Evolutionary conservation across 2,888 invertebrate species (phyloP).

Genomic region (Crossocerus cetratus): DNA sequence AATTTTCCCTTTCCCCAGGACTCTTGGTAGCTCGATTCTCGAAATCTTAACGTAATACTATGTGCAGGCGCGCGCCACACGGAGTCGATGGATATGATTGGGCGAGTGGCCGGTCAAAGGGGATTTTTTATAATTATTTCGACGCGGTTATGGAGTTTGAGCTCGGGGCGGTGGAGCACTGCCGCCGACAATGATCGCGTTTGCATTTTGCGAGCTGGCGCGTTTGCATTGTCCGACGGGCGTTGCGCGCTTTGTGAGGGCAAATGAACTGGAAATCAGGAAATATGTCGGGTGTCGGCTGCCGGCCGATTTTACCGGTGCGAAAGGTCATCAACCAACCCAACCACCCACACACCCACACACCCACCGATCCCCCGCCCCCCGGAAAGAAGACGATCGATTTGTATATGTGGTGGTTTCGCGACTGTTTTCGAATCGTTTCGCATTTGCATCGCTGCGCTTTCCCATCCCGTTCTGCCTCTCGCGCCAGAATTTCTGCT

Average conservation of each 20-base stretch:
- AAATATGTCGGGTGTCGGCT: constrained; percentile 49
- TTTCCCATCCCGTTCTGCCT: constrained; percentile 23
- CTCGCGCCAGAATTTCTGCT: background rate
- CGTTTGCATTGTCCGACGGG: constrained; percentile 34
- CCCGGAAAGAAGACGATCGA: constrained; percentile 49
- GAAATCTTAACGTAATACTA: background rate
- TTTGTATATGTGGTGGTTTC: constrained; percentile 44
- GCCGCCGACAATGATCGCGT: constrained; percentile 34
- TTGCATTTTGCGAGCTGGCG: constrained; percentile 36
- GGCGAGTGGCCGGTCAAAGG: constrained; percentile 15
- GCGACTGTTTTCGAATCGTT: constrained; percentile 51
- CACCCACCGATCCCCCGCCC: background rate
- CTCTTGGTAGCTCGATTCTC: background rate
- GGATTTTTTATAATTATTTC: constrained; percentile 16
- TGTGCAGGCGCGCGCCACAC: background rate
- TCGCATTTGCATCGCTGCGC: constrained; percentile 35
- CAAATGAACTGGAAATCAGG: constrained; percentile 59
- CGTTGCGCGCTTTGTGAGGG: constrained; percentile 49
- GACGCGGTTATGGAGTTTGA: background rate
- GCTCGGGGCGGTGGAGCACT: background rate
- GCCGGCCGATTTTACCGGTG: constrained; percentile 44
- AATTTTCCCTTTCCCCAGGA: background rate
- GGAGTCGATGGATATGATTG: background rate
- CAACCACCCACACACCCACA: constrained; percentile 13
- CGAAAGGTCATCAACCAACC: constrained; percentile 44